Evolutionary conservation across 2,113 vertebrate species (phyloP), one percentile per base, ranked within the genome.

Genomic region (Phocoena sinus): DNA sequence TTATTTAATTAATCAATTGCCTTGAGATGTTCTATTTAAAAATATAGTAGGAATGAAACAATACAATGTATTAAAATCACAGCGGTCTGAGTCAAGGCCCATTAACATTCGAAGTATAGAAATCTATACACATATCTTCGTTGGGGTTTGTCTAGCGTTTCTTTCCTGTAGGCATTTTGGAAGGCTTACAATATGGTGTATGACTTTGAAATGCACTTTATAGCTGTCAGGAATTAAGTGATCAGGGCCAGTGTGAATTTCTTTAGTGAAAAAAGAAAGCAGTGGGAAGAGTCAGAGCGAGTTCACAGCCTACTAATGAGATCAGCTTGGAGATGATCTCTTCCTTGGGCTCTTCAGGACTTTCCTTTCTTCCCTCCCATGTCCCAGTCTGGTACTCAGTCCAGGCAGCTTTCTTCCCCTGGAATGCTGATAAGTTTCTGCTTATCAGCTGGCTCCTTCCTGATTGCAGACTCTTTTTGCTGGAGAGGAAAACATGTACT

Each of bases 1-100:
- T 97, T 98, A 97, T 97, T 98, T 98, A 98, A 98, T 98, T 98
- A 97, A 98, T 98, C 96, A 98, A 98, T 98, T 97, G 97, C 98
- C 97, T 97, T 97, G 97, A 97, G 79, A 97, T 96, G 88, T 86
- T 95, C 88, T 77, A 68, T 98, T 97, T 92, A 95, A 96, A 97
- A 97, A 98, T 98, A 98, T 97, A 97, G 97, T 98, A 98, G 84
- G 58, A 92, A 74, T 93, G 65, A 97, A 96, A 97, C 92, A 97
- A 97, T 97, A 94, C 94, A 73, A 65, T 94, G 94, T 97, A 97
- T 98, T 97, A 97, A 96, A 97, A 96, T 97, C 98, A 97, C 97
- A 97, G 97, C 97, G 96, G 97, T 98, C 84, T 95, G 65, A 93
- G 96, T 97, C 96, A 98, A 97, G 98, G 97, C 74, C 95, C 97